These are phyloP conservation scores for Argyrosomus regius DNA, from an alignment of 2,797 vertebrate species.

Conservation along the genomic window DNA sequence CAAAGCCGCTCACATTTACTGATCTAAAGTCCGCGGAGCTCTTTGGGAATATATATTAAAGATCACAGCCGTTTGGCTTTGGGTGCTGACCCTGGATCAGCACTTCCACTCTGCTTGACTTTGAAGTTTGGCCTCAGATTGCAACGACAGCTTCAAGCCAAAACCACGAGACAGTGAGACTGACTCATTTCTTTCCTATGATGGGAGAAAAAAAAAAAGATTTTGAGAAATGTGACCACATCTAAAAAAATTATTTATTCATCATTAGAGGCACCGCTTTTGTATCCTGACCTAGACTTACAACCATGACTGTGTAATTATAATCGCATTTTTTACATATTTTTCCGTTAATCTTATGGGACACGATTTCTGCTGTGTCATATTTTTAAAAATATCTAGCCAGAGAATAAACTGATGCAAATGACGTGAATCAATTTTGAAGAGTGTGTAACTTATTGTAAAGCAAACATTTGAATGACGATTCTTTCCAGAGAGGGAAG, in stretches of 20 bases:
- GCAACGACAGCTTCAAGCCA: conserved; percentile 30
- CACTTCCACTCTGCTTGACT: conserved; percentile 31
- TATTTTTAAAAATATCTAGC: neutral
- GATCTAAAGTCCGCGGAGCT: neutral
- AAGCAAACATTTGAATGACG: conserved; percentile 47
- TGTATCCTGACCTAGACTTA: conserved; percentile 1
- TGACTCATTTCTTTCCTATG: conserved; percentile 55
- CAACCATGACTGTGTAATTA: neutral
- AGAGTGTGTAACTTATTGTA: conserved; percentile 7
- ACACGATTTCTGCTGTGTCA: conserved; percentile 6
- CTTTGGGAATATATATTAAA: conserved; percentile 16
- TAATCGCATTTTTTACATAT: neutral
- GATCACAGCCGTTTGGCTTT: conserved; percentile 36
- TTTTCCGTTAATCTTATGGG: neutral
- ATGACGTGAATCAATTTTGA: conserved; percentile 10
- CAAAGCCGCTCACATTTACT: conserved; percentile 14
- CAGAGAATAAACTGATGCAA: neutral
- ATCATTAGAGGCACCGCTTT: conserved; percentile 36
- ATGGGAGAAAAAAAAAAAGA: neutral
- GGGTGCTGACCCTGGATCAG: conserved; percentile 46
- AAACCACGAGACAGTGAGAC: conserved; percentile 64
- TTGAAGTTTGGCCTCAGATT: conserved; percentile 49
- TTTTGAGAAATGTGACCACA: conserved; percentile 49
- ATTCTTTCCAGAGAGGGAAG: conserved; percentile 49
- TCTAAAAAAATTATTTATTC: conserved; percentile 25